phyloP scores from a whole-genome alignment of 2,888 invertebrate species.

The Acleris sparsana region DNA sequence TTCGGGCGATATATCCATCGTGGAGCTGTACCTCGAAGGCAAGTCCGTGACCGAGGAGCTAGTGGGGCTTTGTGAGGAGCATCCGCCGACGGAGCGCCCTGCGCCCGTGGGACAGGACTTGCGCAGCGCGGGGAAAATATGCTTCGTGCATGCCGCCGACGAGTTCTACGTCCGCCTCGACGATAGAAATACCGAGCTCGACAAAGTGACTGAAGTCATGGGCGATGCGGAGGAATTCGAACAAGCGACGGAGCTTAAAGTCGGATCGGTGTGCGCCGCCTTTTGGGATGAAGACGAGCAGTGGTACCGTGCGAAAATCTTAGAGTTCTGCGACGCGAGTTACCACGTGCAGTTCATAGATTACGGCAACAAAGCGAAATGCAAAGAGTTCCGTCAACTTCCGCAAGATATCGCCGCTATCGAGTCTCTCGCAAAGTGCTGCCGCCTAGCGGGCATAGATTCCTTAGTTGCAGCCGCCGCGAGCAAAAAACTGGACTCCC shows the following conservation, averaged over 20 bases:
- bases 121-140: conserved; percentile 84
- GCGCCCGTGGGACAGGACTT: conserved; percentile 73
- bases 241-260: conserved; percentile 76
- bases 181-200: conserved; percentile 80
- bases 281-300: conserved; percentile 86
- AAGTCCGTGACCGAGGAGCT: conserved; percentile 86
- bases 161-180: conserved; percentile 90
- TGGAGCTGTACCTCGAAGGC: conserved; percentile 85
- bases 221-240: conserved; percentile 79
- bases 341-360: conserved; percentile 87
- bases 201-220: conserved; percentile 85
- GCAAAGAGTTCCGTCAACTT: conserved; percentile 83
- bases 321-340: conserved; percentile 82
- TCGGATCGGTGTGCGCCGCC: conserved; percentile 86
- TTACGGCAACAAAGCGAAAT: conserved; percentile 87
- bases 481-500: conserved; percentile 64
- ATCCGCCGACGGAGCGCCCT: conserved; percentile 63
- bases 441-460: conserved; percentile 78
- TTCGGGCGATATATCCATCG: conserved; percentile 85
- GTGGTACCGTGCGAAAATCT: conserved; percentile 87
- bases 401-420: conserved; percentile 84
- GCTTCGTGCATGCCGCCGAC: conserved; percentile 86
- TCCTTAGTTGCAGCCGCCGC: conserved; percentile 69
- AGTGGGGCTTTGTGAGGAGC: conserved; percentile 77
- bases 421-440: conserved; percentile 86